phyloP scores from a whole-genome alignment of 1,140 invertebrate genomes.

The Oedothorax gibbosus region DNA sequence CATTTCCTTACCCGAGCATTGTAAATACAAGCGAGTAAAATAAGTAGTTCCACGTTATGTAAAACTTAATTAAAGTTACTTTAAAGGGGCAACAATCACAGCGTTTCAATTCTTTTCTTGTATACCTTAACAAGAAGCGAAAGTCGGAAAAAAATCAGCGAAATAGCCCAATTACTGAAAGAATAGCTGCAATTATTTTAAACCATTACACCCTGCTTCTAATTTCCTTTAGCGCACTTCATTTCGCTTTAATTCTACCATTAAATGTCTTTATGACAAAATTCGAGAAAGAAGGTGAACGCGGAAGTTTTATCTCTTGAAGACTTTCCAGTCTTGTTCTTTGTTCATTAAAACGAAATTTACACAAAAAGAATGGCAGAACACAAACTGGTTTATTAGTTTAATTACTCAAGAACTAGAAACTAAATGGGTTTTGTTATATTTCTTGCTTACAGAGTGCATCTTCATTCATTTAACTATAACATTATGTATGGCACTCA shows the following conservation, averaged over 20 bases:
- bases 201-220: slow-evolving; percentile 2
- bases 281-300: slow-evolving; percentile 1
- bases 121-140: neutral
- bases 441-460: slow-evolving; percentile 2
- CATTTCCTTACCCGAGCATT: no score
- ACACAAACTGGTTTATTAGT: slow-evolving; percentile 16
- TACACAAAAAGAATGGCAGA: neutral
- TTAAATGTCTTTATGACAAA: slow-evolving; percentile 19
- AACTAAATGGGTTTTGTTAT: neutral
- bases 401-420: slow-evolving; percentile 25
- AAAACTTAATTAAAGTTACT: slow-evolving; percentile 8
- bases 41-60: neutral
- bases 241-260: neutral
- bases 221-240: slow-evolving; percentile 10
- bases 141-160: neutral
- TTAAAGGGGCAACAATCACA: neutral
- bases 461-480: no score
- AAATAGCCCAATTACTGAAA: slow-evolving; percentile 24
- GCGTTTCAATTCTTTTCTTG: neutral
- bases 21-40: neutral
- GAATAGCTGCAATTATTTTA: slow-evolving; percentile 27
- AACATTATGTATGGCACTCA: no score
- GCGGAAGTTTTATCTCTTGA: slow-evolving; percentile 10
- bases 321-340: slow-evolving; percentile 2
- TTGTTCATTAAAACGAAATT: slow-evolving; percentile 19